Evolutionary conservation across 2,113 vertebrate species (phyloP).

Genomic region (Pelvicachromis taeniatus): DNA sequence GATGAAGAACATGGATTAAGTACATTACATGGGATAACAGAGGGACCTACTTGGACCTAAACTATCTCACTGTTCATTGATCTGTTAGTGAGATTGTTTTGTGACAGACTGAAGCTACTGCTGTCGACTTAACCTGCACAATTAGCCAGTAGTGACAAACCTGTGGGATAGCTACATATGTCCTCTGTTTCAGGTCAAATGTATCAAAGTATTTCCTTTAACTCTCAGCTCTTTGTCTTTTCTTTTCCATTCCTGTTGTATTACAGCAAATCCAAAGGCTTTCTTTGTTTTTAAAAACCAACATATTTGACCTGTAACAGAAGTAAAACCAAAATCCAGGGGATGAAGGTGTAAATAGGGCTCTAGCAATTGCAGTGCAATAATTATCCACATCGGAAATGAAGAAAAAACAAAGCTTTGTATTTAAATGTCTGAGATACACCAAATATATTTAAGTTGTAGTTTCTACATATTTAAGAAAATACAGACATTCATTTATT

Average conservation of each 20-base stretch:
- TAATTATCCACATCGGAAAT: conserved; percentile 36
- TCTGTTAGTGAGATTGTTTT: conserved; percentile 11
- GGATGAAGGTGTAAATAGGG: conserved; percentile 57
- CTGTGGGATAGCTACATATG: neutral
- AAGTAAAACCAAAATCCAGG: conserved; percentile 1
- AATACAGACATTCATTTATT: conserved; percentile 4
- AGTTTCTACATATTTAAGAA: conserved; percentile 61
- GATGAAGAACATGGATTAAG: conserved; percentile 2
- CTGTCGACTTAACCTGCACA: conserved; percentile 57
- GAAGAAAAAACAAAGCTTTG: conserved; percentile 35
- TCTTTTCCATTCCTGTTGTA: neutral
- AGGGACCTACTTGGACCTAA: conserved; percentile 9
- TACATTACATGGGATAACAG: neutral
- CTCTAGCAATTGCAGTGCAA: conserved; percentile 39
- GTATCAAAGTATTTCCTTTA: neutral
- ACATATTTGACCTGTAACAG: neutral
- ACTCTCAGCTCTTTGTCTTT: neutral
- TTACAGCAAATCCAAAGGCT: neutral
- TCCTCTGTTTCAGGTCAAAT: neutral
- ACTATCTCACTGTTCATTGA: conserved; percentile 11
- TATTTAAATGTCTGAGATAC: conserved; percentile 46
- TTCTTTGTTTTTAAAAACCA: neutral
- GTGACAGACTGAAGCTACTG: neutral
- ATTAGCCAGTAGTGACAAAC: conserved; percentile 11
- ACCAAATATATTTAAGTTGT: conserved; percentile 73